Percentiles rank a stretch among this genome's conserved stretches.
Conservation (phyloP, 2,113 vertebrate genomes). For the Tiliqua scincoides region DNA sequence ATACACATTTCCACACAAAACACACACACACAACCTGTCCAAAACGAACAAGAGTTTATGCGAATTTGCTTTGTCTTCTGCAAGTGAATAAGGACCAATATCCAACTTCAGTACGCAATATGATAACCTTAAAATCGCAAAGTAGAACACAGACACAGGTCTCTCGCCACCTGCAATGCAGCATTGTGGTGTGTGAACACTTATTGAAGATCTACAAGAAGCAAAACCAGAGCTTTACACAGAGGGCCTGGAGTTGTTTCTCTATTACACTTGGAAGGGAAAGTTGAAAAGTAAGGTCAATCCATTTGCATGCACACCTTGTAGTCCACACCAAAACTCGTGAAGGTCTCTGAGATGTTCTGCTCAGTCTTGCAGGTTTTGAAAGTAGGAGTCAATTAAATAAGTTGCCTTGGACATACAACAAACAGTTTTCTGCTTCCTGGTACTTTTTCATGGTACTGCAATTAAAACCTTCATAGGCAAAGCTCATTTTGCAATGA, state of each 20-base stretch:
- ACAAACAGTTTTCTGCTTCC: not conserved
- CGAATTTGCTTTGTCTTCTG: no score
- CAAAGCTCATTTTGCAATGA: not conserved
- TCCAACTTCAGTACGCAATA: not conserved
- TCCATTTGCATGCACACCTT: not conserved
- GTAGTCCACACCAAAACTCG: not conserved
- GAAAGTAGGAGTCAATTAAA: not conserved
- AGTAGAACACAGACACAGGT: not conserved
- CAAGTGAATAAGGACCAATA: not conserved
- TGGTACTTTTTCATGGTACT: no score
- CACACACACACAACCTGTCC: not conserved
- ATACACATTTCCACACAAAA: not conserved
- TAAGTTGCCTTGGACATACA: not conserved
- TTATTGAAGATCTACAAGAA: not conserved
- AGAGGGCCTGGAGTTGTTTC: not conserved
- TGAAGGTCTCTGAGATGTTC: not conserved
- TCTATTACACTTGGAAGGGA: not conserved
- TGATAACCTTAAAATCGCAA: not conserved
- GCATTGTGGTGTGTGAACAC: not conserved
- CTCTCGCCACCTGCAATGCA: no score
- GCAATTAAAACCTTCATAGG: no score
- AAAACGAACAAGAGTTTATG: no score
- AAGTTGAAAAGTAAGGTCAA: conserved; percentile 9
- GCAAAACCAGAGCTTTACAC: not conserved
- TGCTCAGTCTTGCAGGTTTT: not conserved